Base-by-base conservation (phyloP, 2,113 vertebrate species). In the Circaetus gallicus region DNA sequence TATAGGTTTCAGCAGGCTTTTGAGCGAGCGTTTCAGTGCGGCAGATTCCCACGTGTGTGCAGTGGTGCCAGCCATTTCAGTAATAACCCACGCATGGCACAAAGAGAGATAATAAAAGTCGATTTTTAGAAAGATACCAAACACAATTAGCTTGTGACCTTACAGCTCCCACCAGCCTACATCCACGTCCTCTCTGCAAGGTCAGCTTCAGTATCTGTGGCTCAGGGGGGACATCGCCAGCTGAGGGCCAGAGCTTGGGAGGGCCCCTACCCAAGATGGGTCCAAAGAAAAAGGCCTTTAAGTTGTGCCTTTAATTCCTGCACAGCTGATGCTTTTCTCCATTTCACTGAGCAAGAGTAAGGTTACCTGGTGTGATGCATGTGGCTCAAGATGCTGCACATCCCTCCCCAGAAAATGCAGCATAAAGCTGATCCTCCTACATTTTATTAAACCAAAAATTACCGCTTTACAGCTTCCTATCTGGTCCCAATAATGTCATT, bases 361-460 rank as follows among this genome's bases (percentile, higher is more conserved):
- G 88, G 87, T 56, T 73, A 95, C 62, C 85, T 83, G 79, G 29
- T 83, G 83, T 18, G 14, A 86, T 43, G 70, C 89, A 90, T 1
- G 5, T 49, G 78, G 86, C 93, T 72, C 96, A 96, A 79, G 74
- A 58, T 82, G 95, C 78, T 49, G 31, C 89, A 85, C 7, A 6
- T 74, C 93, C 90, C 97, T 94, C 87, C 94, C 92, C 89, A 96
- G 91, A 85, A 97, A 95, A 93, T 24, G 12, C 55, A 21, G 95
- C 58, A 93, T 13, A 53, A 81, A 95, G 82, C 62, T 96, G 95
- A 95, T 91, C 92, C 82, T 95, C 71, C 95, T 66, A 50, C 32
- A 65, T 78, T 86, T 97, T 82, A 97, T 82, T 90, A 95, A 62
- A 92, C 47, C 86, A 86, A 26, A 96, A 97, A 97, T 96, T 76